Conservation (phyloP, 2,888 invertebrate species). For the Yponomeuta sedellus region DNA sequence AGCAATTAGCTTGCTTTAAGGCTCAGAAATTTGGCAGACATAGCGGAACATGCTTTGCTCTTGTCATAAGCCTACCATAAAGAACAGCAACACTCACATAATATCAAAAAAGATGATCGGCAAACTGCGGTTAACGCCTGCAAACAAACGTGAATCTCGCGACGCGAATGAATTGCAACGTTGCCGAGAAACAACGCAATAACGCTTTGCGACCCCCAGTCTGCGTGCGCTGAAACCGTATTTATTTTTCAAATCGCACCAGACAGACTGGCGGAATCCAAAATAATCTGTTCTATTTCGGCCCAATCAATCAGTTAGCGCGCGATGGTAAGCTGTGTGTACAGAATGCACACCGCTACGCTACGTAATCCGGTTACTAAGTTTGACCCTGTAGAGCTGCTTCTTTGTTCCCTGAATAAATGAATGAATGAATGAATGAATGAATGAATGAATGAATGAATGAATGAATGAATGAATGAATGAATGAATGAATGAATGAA, state of each 20-base stretch:
- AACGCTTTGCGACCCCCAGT: background rate
- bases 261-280: background rate
- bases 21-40: too few species aligned
- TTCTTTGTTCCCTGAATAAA: background rate
- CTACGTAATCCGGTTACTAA: background rate
- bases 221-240: background rate
- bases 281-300: slow-evolving; percentile 1
- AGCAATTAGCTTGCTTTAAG: too few species aligned
- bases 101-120: too few species aligned
- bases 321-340: background rate
- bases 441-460: too few species aligned
- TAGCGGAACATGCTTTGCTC: too few species aligned
- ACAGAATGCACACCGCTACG: background rate
- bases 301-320: background rate
- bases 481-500: too few species aligned
- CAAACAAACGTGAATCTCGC: too few species aligned
- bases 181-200: background rate
- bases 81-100: too few species aligned
- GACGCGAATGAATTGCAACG: background rate
- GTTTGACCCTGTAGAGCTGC: background rate
- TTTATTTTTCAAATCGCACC: background rate
- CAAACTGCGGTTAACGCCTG: too few species aligned
- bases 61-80: too few species aligned
- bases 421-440: too few species aligned
- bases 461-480: too few species aligned